Base-by-base conservation (phyloP, 2,888 invertebrate genomes). In the Lacanobia wlatinum region DNA sequence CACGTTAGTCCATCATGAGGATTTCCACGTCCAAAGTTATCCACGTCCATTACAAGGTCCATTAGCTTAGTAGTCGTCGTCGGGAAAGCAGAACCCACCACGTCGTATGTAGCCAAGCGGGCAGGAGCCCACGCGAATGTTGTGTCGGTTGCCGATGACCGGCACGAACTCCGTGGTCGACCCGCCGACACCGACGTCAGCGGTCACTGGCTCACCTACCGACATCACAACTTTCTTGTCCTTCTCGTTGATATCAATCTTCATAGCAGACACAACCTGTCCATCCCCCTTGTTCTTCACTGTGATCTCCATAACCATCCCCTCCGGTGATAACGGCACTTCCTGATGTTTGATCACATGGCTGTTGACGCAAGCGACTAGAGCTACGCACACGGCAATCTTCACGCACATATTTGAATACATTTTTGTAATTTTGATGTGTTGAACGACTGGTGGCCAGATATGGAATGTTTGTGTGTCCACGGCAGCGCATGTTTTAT, bases 31-130 rank as follows among this genome's bases (percentile, higher is more conserved):
- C 14, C 38, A n/a, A 21, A 1, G 1, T 40, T n/a, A 56, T 16
- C 10, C 34, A 56, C 56, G 16, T 34, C 16, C 1, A 8, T 9
- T 34, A 14, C 38, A n/a, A 12, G 12, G 18, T 56, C 14, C 12
- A 7, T 9, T 8, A 34, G 6, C 16, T 63, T 66, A 85, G 28
- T 87, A 88, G 69, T 90, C 87, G 10, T 84, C 83, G n/a, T 86
- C 84, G 0, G 82, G 85, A 55, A 89, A 90, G 68, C 90, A 90
- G 64, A 90, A 89, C 1, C 85, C 87, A 16, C 90, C 89, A 34
- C 77, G 73, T 40, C 73, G 75, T 6, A 82, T 76, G 62, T 86
- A 87, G 6, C 90, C 90, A 0, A 40, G 8, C 0, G 90, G 90
- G 18, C 90, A 90, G 5, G 67, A 56, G 3, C 87, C 87, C 3